Evolutionary conservation across 2,797 vertebrate genomes (phyloP).

Genomic region (Anguilla marmorata): DNA sequence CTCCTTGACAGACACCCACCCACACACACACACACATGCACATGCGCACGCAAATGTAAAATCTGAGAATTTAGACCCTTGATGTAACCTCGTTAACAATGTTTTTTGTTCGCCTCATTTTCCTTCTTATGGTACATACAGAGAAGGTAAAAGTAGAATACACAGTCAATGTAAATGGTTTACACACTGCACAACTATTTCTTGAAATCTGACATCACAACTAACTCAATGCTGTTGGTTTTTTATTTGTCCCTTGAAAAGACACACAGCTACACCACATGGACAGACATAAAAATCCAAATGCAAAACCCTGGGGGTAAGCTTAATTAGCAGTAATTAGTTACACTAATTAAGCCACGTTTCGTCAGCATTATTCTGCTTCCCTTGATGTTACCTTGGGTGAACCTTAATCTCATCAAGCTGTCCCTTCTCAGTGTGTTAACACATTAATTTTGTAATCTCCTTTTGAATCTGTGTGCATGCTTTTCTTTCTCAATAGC

Average conservation of each 20-base stretch:
- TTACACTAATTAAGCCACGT: not conserved
- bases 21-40: not conserved
- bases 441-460: not conserved
- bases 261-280: not conserved
- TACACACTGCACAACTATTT: not conserved
- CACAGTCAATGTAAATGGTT: not conserved
- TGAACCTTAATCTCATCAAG: not conserved
- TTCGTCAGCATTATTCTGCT: constrained; percentile 6
- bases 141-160: not conserved
- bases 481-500: not conserved
- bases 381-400: constrained; percentile 4
- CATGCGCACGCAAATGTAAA: not conserved
- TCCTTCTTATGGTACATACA: not conserved
- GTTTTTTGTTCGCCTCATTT: not conserved
- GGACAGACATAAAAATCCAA: constrained; percentile 33
- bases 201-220: not conserved
- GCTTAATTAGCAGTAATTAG: constrained; percentile 7
- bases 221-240: not conserved
- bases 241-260: constrained; percentile 16
- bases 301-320: not conserved
- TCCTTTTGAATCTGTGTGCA: not conserved
- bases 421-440: not conserved
- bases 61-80: not conserved
- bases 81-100: not conserved
- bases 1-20: not conserved